Evolutionary conservation across 2,888 invertebrate genomes (phyloP).

Genomic region (Hydraecia micacea): DNA sequence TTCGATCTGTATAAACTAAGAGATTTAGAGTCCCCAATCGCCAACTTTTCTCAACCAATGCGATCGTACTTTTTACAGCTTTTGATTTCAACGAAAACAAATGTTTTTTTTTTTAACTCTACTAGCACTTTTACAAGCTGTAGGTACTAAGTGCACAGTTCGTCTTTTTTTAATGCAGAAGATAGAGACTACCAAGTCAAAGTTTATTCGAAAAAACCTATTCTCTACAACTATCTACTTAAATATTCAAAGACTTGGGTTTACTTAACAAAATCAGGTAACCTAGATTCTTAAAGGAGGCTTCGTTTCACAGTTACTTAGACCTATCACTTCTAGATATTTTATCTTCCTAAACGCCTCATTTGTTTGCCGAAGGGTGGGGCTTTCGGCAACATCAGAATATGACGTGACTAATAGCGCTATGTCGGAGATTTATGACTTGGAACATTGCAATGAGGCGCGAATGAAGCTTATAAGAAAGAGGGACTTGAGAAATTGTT

Average conservation of each 20-base stretch:
- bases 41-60: conserved; percentile 27
- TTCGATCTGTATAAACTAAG: conserved; percentile 30
- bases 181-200: neutral
- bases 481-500: conserved; percentile 26
- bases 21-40: conserved; percentile 43
- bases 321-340: conserved; percentile 63
- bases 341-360: conserved; percentile 65
- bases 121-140: conserved; percentile 2
- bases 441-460: conserved; percentile 61
- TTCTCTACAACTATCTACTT: neutral
- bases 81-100: conserved; percentile 14
- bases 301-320: conserved; percentile 51
- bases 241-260: conserved; percentile 22
- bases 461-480: conserved; percentile 47
- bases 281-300: conserved; percentile 30
- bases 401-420: conserved; percentile 77
- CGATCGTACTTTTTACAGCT: conserved; percentile 34
- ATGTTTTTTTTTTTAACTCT: conserved; percentile 7
- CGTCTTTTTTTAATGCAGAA: neutral
- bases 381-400: conserved; percentile 70
- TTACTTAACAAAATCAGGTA: conserved; percentile 33
- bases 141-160: neutral
- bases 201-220: neutral
- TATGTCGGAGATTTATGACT: conserved; percentile 74
- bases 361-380: conserved; percentile 68